Conservation (phyloP, 2,113 vertebrate genomes). For the Malaclemys terrapin region DNA sequence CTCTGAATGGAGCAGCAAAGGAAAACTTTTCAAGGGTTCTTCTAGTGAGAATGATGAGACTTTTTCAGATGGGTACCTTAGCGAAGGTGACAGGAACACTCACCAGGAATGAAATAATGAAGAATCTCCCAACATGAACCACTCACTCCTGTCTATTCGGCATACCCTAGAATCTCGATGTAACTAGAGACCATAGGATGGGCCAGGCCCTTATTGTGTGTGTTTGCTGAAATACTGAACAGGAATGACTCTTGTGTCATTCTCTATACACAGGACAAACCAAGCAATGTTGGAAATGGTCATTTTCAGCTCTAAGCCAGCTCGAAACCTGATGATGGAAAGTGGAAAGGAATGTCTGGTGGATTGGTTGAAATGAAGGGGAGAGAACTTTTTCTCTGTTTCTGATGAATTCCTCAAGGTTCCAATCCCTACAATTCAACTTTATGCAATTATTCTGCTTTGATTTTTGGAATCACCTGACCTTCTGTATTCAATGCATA, state of each 20-base stretch:
- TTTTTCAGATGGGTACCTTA: not conserved
- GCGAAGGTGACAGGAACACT: not conserved
- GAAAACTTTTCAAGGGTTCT: not conserved
- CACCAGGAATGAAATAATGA: not conserved
- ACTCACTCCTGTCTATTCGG: not conserved
- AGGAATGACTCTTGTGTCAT: not conserved
- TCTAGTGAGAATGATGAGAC: not conserved
- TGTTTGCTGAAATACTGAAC: not conserved
- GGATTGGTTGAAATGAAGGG: not conserved
- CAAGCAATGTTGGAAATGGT: not conserved
- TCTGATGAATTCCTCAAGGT: not conserved
- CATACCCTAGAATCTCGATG: not conserved
- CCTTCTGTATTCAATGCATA: constrained; percentile 15
- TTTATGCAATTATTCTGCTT: not conserved
- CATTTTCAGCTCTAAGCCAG: not conserved
- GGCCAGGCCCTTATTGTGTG: not conserved
- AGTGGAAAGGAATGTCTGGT: not conserved
- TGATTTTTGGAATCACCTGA: constrained; percentile 14
- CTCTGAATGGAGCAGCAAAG: not conserved
- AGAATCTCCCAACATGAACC: not conserved
- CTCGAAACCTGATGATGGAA: not conserved
- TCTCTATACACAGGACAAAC: not conserved
- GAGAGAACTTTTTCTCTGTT: not conserved
- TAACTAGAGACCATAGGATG: not conserved
- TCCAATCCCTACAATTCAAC: not conserved